These are phyloP conservation scores for Bradysia coprophila DNA, from an alignment of 1,140 invertebrate genomes.

Conservation along the genomic window DNA sequence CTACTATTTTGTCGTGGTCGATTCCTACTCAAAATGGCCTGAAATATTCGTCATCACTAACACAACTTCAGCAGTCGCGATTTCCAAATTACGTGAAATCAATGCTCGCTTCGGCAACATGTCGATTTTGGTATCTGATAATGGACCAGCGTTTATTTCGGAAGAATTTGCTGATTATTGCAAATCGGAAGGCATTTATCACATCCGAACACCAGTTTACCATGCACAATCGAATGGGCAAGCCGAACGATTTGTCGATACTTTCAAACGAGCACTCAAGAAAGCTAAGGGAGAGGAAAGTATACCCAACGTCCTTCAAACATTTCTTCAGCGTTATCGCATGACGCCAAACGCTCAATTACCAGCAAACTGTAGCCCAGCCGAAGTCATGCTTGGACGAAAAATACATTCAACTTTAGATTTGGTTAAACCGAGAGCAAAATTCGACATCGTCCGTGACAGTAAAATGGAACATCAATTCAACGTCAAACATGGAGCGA, in stretches of 20 bases:
- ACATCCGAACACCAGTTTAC: constrained; percentile 14
- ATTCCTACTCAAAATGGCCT: constrained; percentile 18
- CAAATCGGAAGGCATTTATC: constrained; percentile 9
- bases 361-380: neutral
- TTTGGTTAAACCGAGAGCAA: neutral
- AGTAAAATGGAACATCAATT: constrained; percentile 1
- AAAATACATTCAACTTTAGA: constrained; percentile 13
- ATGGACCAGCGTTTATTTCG: neutral
- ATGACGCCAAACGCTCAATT: neutral
- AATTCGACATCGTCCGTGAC: neutral
- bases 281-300: constrained; percentile 6
- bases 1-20: constrained; percentile 12
- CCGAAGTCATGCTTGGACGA: too few species aligned
- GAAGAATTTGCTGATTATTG: constrained; percentile 1
- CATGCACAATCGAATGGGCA: constrained; percentile 19
- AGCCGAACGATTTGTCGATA: constrained; percentile 19
- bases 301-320: constrained; percentile 3
- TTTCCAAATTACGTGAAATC: neutral
- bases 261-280: constrained; percentile 13
- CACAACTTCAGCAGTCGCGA: neutral
- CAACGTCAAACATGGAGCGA: constrained; percentile 2
- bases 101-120: neutral
- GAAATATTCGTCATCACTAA: constrained; percentile 6
- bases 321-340: constrained; percentile 1
- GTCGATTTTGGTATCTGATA: neutral